Evolutionary conservation across 2,797 vertebrate genomes (phyloP), one percentile per base, ranked within the genome.

Genomic region (Pseudochaenichthys georgianus): DNA sequence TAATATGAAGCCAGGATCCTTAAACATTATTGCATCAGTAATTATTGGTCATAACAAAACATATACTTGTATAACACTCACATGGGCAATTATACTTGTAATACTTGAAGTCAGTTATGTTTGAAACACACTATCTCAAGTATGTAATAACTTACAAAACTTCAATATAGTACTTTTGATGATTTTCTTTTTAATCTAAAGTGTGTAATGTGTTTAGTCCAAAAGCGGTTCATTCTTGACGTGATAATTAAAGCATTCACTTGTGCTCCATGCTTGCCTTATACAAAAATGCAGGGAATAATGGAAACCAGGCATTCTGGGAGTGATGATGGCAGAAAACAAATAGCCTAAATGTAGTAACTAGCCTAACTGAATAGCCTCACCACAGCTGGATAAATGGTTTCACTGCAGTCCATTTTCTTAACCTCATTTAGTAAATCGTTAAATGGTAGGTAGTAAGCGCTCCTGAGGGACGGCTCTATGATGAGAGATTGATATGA

Each of bases 361-460:
- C 34, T 38, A 9, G 34, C 7, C 34, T 41, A 21, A 51, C 9
- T 47, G 12, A 28, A 12, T 9, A 6, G 13, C 43, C 17, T 42
- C 48, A n/a, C 17, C 54, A 34, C 58, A 19, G 69, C 66, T 51
- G 73, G 2, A 58, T 45, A 17, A 43, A 10, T 28, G 13, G n/a
- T 66, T 7, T 34, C 71, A 43, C 45, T 52, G 4, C 23, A 19
- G 19, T 72, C 50, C 28, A 59, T 59, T 60, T 73, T 64, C 57
- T 68, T 72, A 81, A 88, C 77, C 78, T 65, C 4, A 83, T 87
- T 82, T 59, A 64, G 68, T 61, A 43, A 80, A 59, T 43, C 3
- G 54, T 42, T 58, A 19, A 65, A 41, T 73, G 47, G 66, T 83
- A 17, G 68, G 15, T 16, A 34, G 42, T 48, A 61, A 85, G 64